Conservation (phyloP, 2,888 invertebrate species). For the Periphyllus acericola region DNA sequence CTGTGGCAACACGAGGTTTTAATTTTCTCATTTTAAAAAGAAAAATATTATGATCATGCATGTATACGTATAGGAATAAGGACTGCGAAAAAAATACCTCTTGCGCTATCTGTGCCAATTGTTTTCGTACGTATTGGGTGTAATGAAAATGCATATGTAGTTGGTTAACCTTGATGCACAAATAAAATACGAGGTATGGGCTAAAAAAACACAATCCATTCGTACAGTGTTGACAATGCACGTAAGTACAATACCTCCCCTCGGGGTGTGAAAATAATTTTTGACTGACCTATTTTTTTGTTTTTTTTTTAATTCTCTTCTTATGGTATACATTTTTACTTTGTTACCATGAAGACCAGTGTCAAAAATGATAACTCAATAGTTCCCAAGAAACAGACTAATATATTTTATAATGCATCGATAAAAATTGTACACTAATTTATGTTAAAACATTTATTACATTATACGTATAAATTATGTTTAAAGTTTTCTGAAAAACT, state of each 20-base stretch:
- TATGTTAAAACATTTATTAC: too few species aligned
- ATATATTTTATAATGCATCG: not conserved
- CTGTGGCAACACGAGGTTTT: not conserved
- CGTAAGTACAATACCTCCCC: not conserved
- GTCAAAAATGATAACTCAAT: not conserved
- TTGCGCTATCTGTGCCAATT: not conserved
- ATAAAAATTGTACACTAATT: too few species aligned
- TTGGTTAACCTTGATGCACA: not conserved
- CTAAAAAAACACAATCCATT: not conserved
- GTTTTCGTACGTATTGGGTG: not conserved
- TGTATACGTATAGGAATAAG: too few species aligned
- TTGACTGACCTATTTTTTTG: slow-evolving; percentile 5
- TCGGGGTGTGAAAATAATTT: slow-evolving; percentile 6
- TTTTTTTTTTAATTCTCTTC: not conserved
- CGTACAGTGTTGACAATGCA: not conserved
- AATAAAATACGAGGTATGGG: not conserved
- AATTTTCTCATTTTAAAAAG: not conserved
- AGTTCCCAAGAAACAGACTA: not conserved
- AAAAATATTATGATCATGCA: too few species aligned
- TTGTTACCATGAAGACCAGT: not conserved
- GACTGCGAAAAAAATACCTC: not conserved
- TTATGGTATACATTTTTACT: not conserved
- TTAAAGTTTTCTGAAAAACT: too few species aligned
- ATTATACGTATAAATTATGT: too few species aligned
- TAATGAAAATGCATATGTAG: not conserved